These are phyloP conservation scores for Andrena minutula DNA, from an alignment of 2,888 invertebrate genomes.

Conservation along the genomic window DNA sequence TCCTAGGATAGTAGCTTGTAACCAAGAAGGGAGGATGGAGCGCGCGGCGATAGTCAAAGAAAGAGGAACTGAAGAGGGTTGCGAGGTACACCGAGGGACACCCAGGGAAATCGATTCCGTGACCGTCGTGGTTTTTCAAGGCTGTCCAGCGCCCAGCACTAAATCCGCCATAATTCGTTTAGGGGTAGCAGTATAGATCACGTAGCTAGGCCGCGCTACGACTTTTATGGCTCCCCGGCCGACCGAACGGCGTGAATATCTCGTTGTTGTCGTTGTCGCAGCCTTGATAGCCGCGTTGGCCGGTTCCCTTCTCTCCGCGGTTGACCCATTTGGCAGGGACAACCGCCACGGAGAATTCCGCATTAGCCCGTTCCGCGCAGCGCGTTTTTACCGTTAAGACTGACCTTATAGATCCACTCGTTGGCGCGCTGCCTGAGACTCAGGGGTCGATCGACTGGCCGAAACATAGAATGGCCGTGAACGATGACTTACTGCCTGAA, in stretches of 20 bases:
- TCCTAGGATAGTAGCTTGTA: not conserved
- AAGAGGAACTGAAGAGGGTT: not conserved
- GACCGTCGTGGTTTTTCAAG: slow-evolving; percentile 71
- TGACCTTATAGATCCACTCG: slow-evolving; percentile 83
- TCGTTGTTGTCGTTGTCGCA: slow-evolving; percentile 30
- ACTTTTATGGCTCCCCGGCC: slow-evolving; percentile 66
- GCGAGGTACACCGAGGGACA: not conserved
- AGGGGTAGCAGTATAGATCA: slow-evolving; percentile 51
- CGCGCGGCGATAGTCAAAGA: not conserved
- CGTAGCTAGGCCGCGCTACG: slow-evolving; percentile 41
- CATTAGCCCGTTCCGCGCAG: slow-evolving; percentile 59
- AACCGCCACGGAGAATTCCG: slow-evolving; percentile 65
- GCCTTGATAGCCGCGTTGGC: slow-evolving; percentile 36
- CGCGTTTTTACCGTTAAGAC: slow-evolving; percentile 72
- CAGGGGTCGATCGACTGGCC: slow-evolving; percentile 78
- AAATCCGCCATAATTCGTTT: slow-evolving; percentile 71
- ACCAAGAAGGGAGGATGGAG: not conserved
- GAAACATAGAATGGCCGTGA: slow-evolving; percentile 82
- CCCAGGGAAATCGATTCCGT: slow-evolving; percentile 62
- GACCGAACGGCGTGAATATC: slow-evolving; percentile 27
- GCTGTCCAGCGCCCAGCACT: slow-evolving; percentile 47
- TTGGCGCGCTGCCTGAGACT: slow-evolving; percentile 79
- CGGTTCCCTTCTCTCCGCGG: slow-evolving; percentile 37
- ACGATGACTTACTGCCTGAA: slow-evolving; percentile 56
- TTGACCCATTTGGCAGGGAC: slow-evolving; percentile 76